Evolutionary conservation across 2,888 invertebrate species (phyloP).

Genomic region (Cephus rjabovi): DNA sequence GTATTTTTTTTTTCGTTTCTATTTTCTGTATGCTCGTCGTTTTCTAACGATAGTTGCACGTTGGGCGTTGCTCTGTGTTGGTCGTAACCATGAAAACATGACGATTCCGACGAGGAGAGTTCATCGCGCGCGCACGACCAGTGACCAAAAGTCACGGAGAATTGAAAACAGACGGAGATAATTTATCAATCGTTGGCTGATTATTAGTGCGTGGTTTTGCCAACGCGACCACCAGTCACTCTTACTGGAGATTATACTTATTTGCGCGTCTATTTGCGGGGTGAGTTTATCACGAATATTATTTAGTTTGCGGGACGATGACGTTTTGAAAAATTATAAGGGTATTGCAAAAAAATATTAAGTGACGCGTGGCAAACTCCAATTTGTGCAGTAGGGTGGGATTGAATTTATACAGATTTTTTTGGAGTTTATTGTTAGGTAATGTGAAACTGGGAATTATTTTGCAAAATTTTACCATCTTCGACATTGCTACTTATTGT

Average conservation of each 20-base stretch:
- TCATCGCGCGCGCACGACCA: conserved; percentile 3
- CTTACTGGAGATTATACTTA: not conserved
- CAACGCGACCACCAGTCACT: not conserved
- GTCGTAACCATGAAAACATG: not conserved
- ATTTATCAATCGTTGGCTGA: conserved; percentile 41
- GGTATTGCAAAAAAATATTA: not conserved
- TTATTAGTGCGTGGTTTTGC: conserved; percentile 11
- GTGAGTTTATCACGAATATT: not conserved
- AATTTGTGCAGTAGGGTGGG: not conserved
- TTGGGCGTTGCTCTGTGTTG: not conserved
- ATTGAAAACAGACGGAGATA: conserved; percentile 35
- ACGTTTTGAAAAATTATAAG: not conserved
- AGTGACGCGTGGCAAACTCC: not conserved
- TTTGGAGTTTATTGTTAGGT: not conserved
- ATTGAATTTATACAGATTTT: not conserved
- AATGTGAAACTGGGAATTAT: not conserved
- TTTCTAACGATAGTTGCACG: not conserved
- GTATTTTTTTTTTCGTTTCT: not conserved
- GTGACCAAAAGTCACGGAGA: conserved; percentile 8
- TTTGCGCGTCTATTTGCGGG: not conserved
- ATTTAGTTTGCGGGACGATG: not conserved
- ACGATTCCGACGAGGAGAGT: not conserved
- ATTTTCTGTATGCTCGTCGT: not conserved
- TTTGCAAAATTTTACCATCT: not conserved
- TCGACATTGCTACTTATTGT: conserved; percentile 5